phyloP scores from a whole-genome alignment of 2,113 vertebrate genomes.

The Corythoichthys haematopterus region DNA sequence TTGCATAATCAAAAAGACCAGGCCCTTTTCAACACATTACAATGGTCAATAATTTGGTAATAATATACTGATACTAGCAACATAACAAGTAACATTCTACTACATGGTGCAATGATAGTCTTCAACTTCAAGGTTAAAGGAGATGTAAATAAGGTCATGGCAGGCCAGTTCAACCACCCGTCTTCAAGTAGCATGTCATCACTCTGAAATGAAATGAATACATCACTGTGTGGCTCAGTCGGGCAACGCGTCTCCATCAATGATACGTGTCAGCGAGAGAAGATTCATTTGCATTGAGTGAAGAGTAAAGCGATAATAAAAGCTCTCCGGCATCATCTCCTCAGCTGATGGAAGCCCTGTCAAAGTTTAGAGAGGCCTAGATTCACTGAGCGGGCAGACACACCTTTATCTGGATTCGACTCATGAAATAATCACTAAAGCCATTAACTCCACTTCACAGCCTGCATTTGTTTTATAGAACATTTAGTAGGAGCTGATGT shows the following conservation, averaged over 20 bases:
- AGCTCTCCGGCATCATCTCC: slow-evolving; percentile 33
- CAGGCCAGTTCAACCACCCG: background rate
- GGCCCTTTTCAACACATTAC: too few species aligned
- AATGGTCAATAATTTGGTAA: too few species aligned
- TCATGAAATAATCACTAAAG: slow-evolving; percentile 62
- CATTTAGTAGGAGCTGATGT: slow-evolving; percentile 46
- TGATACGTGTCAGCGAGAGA: slow-evolving; percentile 40
- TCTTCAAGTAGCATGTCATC: slow-evolving; percentile 36
- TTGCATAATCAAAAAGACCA: too few species aligned
- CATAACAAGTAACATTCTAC: slow-evolving; percentile 30
- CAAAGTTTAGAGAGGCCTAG: slow-evolving; percentile 26
- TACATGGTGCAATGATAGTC: background rate
- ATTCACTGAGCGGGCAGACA: slow-evolving; percentile 35
- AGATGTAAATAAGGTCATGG: background rate
- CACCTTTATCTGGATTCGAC: slow-evolving; percentile 43
- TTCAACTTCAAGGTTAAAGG: background rate
- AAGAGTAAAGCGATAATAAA: slow-evolving; percentile 33
- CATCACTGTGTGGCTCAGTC: slow-evolving; percentile 30
- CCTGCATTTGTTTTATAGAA: slow-evolving; percentile 49
- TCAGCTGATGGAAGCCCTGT: slow-evolving; percentile 39
- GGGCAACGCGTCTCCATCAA: slow-evolving; percentile 43
- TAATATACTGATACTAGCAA: too few species aligned
- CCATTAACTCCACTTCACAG: slow-evolving; percentile 52
- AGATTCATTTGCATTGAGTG: slow-evolving; percentile 49
- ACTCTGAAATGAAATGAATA: slow-evolving; percentile 48